Conservation (phyloP, 1,140 invertebrate genomes). For the Aphaenogaster rudis region DNA sequence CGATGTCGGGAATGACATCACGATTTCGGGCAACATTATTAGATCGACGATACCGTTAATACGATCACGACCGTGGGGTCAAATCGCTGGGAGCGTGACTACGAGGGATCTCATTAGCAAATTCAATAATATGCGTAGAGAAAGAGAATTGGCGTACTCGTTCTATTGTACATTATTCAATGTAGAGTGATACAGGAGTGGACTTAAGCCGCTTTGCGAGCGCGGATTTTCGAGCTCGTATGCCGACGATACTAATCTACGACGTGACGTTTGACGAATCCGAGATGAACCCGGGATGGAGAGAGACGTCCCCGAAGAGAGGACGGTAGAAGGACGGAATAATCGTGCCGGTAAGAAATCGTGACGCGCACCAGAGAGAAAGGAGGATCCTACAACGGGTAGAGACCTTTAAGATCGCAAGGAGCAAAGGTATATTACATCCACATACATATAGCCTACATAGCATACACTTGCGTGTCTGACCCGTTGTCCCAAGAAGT, state of each 20-base stretch:
- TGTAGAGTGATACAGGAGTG: background rate
- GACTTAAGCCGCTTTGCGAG: conserved; percentile 28
- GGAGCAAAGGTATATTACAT: conserved; percentile 76
- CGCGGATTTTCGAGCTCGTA: conserved; percentile 8
- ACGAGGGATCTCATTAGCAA: conserved; percentile 39
- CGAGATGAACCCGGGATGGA: conserved; percentile 20
- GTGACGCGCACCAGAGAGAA: conserved; percentile 80
- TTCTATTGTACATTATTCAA: conserved; percentile 28
- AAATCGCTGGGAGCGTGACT: conserved; percentile 48
- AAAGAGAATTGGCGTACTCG: background rate
- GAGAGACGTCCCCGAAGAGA: conserved; percentile 34
- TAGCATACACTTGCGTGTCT: conserved; percentile 63
- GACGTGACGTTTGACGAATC: conserved; percentile 30
- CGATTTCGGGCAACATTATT: conserved; percentile 57
- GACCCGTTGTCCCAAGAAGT: conserved; percentile 68
- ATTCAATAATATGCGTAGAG: conserved; percentile 44
- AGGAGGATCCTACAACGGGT: conserved; percentile 79
- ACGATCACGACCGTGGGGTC: conserved; percentile 36
- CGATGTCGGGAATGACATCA: conserved; percentile 53
- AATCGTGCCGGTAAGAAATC: conserved; percentile 77
- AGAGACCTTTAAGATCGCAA: conserved; percentile 80
- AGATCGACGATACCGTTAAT: conserved; percentile 53
- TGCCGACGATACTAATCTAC: conserved; percentile 19
- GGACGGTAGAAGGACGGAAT: conserved; percentile 65
- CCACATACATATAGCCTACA: conserved; percentile 64